Evolutionary conservation across 2,888 invertebrate species (phyloP).

Genomic region (Pristionchus fissidentatus): DNA sequence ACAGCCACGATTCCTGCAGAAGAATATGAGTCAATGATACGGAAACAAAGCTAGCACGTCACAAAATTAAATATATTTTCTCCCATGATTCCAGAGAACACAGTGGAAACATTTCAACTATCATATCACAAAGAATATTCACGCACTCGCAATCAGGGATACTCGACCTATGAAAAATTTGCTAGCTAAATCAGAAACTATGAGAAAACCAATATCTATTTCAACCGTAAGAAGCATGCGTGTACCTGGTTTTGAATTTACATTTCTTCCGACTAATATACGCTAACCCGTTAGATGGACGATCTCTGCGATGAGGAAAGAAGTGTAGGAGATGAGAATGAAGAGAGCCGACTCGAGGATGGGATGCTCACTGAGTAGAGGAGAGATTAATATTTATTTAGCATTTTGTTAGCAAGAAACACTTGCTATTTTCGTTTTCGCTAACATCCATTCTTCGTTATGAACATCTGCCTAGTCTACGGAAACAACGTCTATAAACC

Average conservation of each 20-base stretch:
- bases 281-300: conserved; percentile 90
- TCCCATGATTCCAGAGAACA: background rate
- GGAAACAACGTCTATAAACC: too few species aligned
- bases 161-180: background rate
- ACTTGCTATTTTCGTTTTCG: conserved; percentile 76
- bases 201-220: background rate
- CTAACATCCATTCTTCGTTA: background rate
- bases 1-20: conserved; percentile 88
- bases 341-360: conserved; percentile 94
- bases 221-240: background rate
- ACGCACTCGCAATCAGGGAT: background rate
- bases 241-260: too few species aligned
- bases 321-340: conserved; percentile 96
- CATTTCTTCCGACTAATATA: background rate
- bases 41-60: background rate
- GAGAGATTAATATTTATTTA: too few species aligned
- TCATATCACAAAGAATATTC: background rate
- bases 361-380: conserved; percentile 92
- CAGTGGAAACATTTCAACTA: background rate
- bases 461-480: background rate
- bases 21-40: background rate
- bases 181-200: background rate
- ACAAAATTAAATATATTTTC: conserved; percentile 30
- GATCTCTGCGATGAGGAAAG: conserved; percentile 96
- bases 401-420: conserved; percentile 96